Base-by-base conservation (phyloP, 2,888 invertebrate genomes). In the Muscina levida region DNA sequence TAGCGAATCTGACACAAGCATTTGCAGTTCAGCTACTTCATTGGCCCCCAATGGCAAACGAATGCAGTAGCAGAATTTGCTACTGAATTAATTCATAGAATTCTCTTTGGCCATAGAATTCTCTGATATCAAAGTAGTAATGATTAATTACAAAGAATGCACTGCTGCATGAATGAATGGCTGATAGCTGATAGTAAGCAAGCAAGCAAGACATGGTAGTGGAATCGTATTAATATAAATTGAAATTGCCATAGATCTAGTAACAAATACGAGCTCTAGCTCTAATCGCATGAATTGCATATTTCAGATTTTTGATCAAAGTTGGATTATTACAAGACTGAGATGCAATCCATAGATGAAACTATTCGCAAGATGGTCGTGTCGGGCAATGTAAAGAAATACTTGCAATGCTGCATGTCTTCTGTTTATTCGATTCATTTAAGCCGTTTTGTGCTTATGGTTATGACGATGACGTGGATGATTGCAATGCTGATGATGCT, bases 41-140 rank as follows among this genome's bases (percentile, higher is more conserved):
- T 31, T 31, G n/a, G n/a, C n/a, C n/a, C 51, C 4, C 17, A 22
- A 51, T 19, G 17, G 31, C 3, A 31, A 31, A 31, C 31, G 31
- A 8, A 31, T 31, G 71, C 48, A 68, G 53, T 31, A 11, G 42
- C 24, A 19, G 51, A 65, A 57, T 22, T 39, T 70, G 65, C 68
- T 73, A 73, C 39, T 42, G 42, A 73, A 80, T 71, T 66, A 44
- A 37, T 80, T 71, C 80, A 37, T 24, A 77, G 77, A 80, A 80
- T 77, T 65, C 22, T 42, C 19, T 37, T 11, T 2, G 3, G 19
- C 39, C 42, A 42, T 19, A 37, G 26, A 72, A 79, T n/a, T n/a
- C 72, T 67, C 57, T 72, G 72, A 80, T 77, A 57, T 70, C 72
- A 80, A 70, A 68, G n/a, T n/a, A 31, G 72, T 73, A 66, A 73